Evolutionary conservation across 2,797 vertebrate species (phyloP).

Genomic region (Ciconia nigra): DNA sequence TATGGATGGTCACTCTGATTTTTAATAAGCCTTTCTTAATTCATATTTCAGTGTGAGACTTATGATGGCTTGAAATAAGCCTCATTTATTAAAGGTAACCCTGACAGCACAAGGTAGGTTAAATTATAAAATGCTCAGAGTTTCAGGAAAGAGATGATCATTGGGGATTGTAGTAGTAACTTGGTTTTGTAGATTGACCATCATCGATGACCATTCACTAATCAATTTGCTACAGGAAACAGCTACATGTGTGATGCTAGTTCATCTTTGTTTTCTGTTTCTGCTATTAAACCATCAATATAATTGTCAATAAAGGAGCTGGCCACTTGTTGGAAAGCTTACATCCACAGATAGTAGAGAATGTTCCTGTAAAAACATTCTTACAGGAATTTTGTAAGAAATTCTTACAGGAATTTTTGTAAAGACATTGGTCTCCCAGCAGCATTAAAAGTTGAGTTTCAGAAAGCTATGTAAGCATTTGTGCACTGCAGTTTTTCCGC

Average conservation of each 20-base stretch:
- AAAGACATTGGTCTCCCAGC: not conserved
- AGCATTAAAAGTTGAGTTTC: not conserved
- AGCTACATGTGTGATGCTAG: not conserved
- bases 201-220: not conserved
- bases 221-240: not conserved
- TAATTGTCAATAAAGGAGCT: not conserved
- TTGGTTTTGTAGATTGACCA: not conserved
- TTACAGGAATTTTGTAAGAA: too few relatives aligned
- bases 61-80: not conserved
- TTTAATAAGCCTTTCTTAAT: not conserved
- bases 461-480: not conserved
- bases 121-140: not conserved
- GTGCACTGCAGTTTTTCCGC: not conserved
- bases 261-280: not conserved
- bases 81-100: not conserved
- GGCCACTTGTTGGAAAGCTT: not conserved
- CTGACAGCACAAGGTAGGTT: not conserved
- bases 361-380: not conserved
- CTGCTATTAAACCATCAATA: not conserved
- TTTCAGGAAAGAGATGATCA: not conserved
- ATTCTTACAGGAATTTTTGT: too few relatives aligned
- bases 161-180: not conserved
- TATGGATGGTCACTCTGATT: not conserved
- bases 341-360: rapidly evolving
- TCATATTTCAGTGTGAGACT: not conserved